These are phyloP conservation scores for Chinchilla lanigera DNA, from an alignment of 2,113 vertebrate species.

Conservation along the genomic window DNA sequence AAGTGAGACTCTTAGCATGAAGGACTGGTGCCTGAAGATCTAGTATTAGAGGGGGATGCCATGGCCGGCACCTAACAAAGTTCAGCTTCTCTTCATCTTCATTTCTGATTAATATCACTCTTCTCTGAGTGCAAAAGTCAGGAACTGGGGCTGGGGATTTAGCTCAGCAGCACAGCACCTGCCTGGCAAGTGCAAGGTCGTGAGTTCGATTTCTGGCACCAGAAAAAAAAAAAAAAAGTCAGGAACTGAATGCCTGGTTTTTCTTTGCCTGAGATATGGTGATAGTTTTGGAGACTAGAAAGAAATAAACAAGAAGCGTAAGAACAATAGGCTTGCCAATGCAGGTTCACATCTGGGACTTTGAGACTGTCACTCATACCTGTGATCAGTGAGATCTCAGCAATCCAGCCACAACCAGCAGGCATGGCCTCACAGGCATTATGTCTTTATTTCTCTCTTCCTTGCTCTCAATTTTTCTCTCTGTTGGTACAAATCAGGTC, in stretches of 20 bases:
- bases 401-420: background rate
- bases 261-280: background rate
- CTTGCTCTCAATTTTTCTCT: background rate
- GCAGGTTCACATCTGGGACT: background rate
- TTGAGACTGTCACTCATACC: background rate
- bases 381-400: fast-evolving
- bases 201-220: no score
- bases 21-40: background rate
- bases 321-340: background rate
- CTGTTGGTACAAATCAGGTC: background rate
- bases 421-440: no score
- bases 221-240: no score
- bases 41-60: background rate
- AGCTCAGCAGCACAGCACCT: no score
- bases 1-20: background rate
- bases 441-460: background rate
- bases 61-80: background rate
- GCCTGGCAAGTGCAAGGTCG: no score
- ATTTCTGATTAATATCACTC: background rate
- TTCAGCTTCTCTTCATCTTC: background rate
- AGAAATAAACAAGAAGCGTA: background rate
- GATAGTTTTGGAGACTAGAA: background rate
- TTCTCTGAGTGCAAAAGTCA: background rate
- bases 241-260: background rate
- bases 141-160: no score